Evolutionary conservation across 2,888 invertebrate species (phyloP).

Genomic region (Anticlea derivata): DNA sequence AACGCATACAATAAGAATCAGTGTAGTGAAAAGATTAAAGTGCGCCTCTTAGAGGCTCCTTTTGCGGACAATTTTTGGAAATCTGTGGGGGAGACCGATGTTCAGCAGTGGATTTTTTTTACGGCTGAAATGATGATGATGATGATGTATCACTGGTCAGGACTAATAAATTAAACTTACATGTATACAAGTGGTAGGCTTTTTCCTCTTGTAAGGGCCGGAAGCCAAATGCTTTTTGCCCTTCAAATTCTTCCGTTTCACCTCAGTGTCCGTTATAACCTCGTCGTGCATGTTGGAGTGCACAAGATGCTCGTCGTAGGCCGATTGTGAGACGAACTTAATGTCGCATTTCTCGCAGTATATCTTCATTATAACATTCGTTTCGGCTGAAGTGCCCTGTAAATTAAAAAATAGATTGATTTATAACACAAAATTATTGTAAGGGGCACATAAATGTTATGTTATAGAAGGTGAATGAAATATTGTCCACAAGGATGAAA

Average conservation of each 20-base stretch:
- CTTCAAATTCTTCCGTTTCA: slow-evolving; percentile 26
- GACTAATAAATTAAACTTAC: slow-evolving; percentile 43
- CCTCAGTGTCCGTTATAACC: slow-evolving; percentile 27
- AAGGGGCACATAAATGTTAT: too few relatives aligned
- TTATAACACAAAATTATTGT: too few relatives aligned
- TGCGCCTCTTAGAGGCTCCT: too few relatives aligned
- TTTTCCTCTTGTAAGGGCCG: slow-evolving; percentile 42
- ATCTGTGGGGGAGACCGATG: too few relatives aligned
- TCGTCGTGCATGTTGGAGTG: slow-evolving; percentile 65
- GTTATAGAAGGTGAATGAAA: too few relatives aligned
- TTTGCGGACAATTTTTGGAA: too few relatives aligned
- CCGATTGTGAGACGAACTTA: slow-evolving; percentile 40
- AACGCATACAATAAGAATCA: too few relatives aligned
- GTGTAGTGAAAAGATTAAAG: too few relatives aligned
- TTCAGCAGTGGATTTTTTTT: too few relatives aligned
- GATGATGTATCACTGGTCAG: too few relatives aligned
- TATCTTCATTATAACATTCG: slow-evolving; percentile 31
- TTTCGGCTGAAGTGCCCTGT: slow-evolving; percentile 27
- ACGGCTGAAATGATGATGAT: too few relatives aligned
- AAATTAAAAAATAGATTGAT: neutral
- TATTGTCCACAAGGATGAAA: too few relatives aligned
- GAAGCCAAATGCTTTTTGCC: slow-evolving; percentile 37
- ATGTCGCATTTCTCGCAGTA: slow-evolving; percentile 49
- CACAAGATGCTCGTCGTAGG: slow-evolving; percentile 48
- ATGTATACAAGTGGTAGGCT: slow-evolving; percentile 65